Evolutionary conservation across 2,888 invertebrate genomes (phyloP).

Genomic region (Patella ulyssiponensis): DNA sequence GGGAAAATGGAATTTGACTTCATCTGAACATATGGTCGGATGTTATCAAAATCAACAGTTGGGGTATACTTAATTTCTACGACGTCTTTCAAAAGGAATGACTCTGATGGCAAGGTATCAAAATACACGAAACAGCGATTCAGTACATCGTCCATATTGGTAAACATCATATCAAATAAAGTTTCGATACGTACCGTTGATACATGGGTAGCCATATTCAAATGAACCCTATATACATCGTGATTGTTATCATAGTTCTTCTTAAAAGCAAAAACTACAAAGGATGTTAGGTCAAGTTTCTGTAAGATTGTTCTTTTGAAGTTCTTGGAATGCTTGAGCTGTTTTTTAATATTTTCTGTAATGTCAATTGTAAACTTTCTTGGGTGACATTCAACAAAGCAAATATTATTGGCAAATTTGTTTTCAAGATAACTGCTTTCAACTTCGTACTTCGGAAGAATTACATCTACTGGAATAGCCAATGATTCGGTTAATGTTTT

Average conservation of each 20-base stretch:
- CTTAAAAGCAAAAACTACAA: constrained; percentile 29
- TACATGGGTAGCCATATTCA: constrained; percentile 25
- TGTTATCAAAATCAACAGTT: not conserved
- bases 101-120: not conserved
- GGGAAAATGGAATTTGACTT: constrained; percentile 12
- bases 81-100: not conserved
- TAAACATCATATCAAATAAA: constrained; percentile 10
- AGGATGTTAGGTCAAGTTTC: constrained; percentile 22
- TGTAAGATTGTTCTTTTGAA: not conserved
- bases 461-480: not conserved
- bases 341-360: constrained; percentile 31
- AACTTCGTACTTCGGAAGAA: not conserved
- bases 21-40: not conserved
- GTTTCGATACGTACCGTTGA: constrained; percentile 12
- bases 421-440: not conserved
- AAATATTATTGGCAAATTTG: not conserved
- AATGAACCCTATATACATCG: constrained; percentile 27
- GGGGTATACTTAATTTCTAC: not conserved
- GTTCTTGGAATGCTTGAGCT: constrained; percentile 13
- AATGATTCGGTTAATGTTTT: not conserved
- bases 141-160: not conserved
- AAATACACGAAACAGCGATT: not conserved
- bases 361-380: constrained; percentile 51
- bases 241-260: constrained; percentile 29
- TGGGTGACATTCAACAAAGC: constrained; percentile 41